Evolutionary conservation across 2,113 vertebrate species (phyloP), one percentile per base, ranked within the genome.

Genomic region (Ceuthmochares aereus): DNA sequence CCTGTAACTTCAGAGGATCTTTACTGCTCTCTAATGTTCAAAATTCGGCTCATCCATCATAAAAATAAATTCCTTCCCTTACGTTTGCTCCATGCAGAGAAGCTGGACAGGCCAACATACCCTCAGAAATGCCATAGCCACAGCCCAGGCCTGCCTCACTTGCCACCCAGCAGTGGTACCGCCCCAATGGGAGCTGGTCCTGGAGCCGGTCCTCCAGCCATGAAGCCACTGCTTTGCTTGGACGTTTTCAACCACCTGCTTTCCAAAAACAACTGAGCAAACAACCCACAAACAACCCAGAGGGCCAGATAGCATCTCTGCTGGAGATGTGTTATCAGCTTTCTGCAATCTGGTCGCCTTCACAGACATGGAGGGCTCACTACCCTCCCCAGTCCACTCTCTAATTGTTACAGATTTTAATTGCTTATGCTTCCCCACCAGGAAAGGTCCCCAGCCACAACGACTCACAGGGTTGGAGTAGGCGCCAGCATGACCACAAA

Each of bases 381-480:
- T 70, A 34, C 21, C 12, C 43, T 82, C 40, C 74, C 62, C 78
- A 82, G 52, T 29, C 7, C 1, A 1, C 52, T 90, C 29, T 5
- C 55, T 80, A 90, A 76, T 66, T 76, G 51, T 73, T 69, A 69
- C 0, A 0, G 40, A 7, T 36, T 94, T 92, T 55, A 91, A 75
- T 37, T 54, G 47, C 51, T 84, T 3, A 1, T 1, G 2, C 56
- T 55, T 92, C 69, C 47, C 81, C 2, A 0, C 32, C 87, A 84
- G 51, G 72, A 92, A 72, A 86, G 9, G 40, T 63, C 76, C 79
- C 83, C 52, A 58, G 72, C 25, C 42, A 80, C 2, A 2, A 7
- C 3, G 0, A 69, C 86, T 86, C 60, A 81, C 0, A 0, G 34
- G 15, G 42, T 42, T 16, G 1, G 52, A 37, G 43, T 0, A 0